Base-by-base conservation (phyloP, 2,113 vertebrate species). In the Eonycteris spelaea region DNA sequence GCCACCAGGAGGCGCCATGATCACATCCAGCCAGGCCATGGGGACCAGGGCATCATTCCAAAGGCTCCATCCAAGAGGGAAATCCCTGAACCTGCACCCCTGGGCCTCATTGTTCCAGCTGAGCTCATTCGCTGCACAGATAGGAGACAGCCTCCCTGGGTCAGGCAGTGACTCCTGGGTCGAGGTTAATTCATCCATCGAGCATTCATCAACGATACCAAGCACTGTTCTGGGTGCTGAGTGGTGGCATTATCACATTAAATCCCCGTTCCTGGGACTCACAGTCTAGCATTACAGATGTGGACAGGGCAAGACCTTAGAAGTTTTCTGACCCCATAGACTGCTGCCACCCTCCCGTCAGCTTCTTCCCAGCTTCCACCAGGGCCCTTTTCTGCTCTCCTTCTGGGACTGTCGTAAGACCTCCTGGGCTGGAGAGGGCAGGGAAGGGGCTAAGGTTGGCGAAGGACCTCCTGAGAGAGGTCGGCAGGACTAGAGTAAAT, bases 1-100 rank as follows among this genome's bases (percentile, higher is more conserved):
- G 59, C 94, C 97, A 96, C 94, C 57, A 97, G 97, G 48, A 70
- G 95, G 91, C 33, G 51, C 85, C 65, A 71, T 26, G 5, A 51
- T 55, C 94, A 92, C 86, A 93, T 22, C 43, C 40, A 53, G 35
- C 48, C 65, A 16, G 43, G 57, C 45, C 86, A 35, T n/a, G 35
- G 19, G 74, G 28, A n/a, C 38, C 6, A 0, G n/a, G 6, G 11
- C 30, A 4, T 53, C 73, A 5, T 59, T 53, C 55, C 57, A 82
- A 38, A 86, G 61, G n/a, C 13, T 90, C 43, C 57, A 28, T 21
- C 73, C 53, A 63, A 83, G 30, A 74, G 24, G 3, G 73, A 84
- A 78, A 95, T 77, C 40, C 53, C 22, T 16, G 26, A 93, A 68
- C 38, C 33, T 51, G 43, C n/a, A 71, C 43, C 57, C 43, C 57